Conservation (phyloP, 2,113 vertebrate genomes). For the Trogon surrucura region DNA sequence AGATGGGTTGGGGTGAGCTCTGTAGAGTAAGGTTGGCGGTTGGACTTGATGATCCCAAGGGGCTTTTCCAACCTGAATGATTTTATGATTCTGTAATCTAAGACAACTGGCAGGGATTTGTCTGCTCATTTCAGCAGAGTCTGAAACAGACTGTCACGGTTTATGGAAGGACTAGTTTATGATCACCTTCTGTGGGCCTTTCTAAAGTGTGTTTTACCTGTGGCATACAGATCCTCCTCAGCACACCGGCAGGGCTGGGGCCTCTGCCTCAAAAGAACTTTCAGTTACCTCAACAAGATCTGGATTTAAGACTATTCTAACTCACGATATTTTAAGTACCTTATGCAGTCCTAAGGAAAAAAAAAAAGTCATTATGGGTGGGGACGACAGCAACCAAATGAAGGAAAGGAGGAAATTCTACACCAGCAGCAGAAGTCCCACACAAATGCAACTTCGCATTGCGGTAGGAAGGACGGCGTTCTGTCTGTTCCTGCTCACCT, state of each 20-base stretch:
- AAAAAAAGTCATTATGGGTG: not conserved
- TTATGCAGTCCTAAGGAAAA: not conserved
- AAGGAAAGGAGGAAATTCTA: not conserved
- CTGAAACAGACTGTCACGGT: not conserved
- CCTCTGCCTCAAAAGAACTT: not conserved
- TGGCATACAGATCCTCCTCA: not conserved
- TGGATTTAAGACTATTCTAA: not conserved
- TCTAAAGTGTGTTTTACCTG: not conserved
- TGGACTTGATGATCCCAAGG: too few species aligned
- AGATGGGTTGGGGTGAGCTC: too few species aligned
- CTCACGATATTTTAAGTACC: not conserved
- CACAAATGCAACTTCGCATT: not conserved
- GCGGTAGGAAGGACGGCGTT: not conserved
- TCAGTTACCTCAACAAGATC: not conserved
- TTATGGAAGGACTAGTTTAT: not conserved
- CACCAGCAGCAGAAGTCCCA: not conserved
- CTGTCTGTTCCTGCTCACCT: not conserved
- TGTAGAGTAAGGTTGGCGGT: too few species aligned
- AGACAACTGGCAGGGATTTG: not conserved
- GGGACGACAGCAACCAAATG: not conserved
- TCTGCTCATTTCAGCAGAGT: not conserved
- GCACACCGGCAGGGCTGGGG: too few species aligned
- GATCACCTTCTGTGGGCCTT: not conserved
- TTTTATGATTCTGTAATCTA: too few species aligned
- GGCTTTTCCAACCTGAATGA: too few species aligned